A percentile compares a stretch with the other conserved stretches of the same genome.
These are phyloP conservation scores for Chloebia gouldiae DNA, from an alignment of 2,113 vertebrate species.

Conservation along the genomic window DNA sequence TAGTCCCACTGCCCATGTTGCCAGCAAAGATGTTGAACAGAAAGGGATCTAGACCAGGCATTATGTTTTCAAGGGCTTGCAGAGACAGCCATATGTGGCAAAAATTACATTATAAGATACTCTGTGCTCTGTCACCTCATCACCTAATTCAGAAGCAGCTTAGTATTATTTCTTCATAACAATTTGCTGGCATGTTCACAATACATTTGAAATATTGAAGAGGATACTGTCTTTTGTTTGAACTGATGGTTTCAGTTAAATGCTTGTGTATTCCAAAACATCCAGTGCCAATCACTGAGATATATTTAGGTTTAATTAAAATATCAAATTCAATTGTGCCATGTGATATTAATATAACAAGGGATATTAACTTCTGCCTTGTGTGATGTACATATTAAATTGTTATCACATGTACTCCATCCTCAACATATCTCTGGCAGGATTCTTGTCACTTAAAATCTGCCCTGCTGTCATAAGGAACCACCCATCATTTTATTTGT, in stretches of 20 bases:
- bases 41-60: neutral
- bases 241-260: neutral
- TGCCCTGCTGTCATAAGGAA: neutral
- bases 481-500: neutral
- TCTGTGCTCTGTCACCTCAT: neutral
- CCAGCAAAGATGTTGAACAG: neutral
- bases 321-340: neutral
- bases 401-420: neutral
- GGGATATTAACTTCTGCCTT: neutral
- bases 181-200: neutral
- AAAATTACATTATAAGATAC: neutral
- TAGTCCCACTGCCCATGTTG: neutral
- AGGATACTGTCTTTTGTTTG: neutral
- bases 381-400: neutral
- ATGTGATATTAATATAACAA: constrained; percentile 12
- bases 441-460: constrained; percentile 25
- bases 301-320: constrained; percentile 37
- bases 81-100: neutral
- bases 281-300: neutral
- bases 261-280: neutral
- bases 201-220: neutral
- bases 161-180: neutral
- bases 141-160: neutral
- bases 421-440: neutral
- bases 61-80: neutral